Evolutionary conservation across 1,140 invertebrate genomes (phyloP).

Genomic region (Brachionus calyciflorus): DNA sequence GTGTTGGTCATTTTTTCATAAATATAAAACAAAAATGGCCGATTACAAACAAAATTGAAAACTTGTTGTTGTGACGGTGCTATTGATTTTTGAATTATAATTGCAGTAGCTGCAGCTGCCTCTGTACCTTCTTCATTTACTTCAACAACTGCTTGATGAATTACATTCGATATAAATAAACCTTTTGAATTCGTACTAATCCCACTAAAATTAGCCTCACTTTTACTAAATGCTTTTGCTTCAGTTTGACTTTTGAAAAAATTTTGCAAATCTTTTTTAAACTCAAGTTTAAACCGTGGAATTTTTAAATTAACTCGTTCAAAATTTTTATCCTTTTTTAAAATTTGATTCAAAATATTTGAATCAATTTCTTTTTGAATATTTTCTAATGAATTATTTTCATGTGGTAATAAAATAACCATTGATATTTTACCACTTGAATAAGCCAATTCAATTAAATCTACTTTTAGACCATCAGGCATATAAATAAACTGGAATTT

Average conservation of each 20-base stretch:
- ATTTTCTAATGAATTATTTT: conserved; percentile 53
- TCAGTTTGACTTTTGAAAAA: conserved; percentile 52
- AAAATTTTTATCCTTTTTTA: conserved; percentile 47
- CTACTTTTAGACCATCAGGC: conserved; percentile 68
- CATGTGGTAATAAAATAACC: conserved; percentile 71
- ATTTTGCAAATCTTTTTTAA: conserved; percentile 50
- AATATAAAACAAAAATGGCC: too few relatives aligned
- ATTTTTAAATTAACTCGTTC: conserved; percentile 50
- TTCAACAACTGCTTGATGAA: conserved; percentile 64
- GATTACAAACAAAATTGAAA: too few relatives aligned
- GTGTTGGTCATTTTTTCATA: too few relatives aligned
- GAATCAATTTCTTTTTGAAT: conserved; percentile 63
- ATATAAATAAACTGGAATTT: conserved; percentile 67
- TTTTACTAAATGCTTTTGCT: background rate
- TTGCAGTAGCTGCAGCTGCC: conserved; percentile 58
- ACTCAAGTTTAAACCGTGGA: conserved; percentile 54
- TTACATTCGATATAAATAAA: conserved; percentile 53
- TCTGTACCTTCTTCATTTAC: conserved; percentile 63
- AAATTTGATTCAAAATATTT: conserved; percentile 56
- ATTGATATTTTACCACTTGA: conserved; percentile 65
- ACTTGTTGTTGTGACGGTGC: too few relatives aligned
- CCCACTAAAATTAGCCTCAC: conserved; percentile 48
- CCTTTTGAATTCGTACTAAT: conserved; percentile 49
- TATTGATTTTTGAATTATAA: conserved; percentile 47
- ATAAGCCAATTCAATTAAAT: conserved; percentile 72